Conservation (phyloP, 1,140 invertebrate genomes). For the Lordiphosa mommai region DNA sequence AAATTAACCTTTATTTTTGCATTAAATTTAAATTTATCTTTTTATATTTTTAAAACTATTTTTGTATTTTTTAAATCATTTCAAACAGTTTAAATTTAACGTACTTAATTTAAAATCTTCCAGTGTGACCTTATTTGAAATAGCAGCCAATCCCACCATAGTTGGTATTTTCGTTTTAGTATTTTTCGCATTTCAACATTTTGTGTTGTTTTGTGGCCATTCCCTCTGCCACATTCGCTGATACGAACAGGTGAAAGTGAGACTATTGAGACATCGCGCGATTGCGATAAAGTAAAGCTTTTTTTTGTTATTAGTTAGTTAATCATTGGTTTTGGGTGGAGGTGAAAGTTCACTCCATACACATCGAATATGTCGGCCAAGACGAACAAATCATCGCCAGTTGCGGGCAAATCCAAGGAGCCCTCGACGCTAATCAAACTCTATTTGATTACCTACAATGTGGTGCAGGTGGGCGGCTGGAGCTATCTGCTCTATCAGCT, state of each 20-base stretch:
- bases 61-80: too few relatives aligned
- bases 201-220: not conserved
- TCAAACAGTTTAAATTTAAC: too few relatives aligned
- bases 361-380: slow-evolving; percentile 52
- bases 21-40: too few relatives aligned
- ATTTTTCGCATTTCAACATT: too few relatives aligned
- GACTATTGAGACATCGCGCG: slow-evolving; percentile 23
- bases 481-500: slow-evolving; percentile 85
- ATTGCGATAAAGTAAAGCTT: slow-evolving; percentile 36
- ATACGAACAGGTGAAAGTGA: slow-evolving; percentile 50
- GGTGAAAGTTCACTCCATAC: slow-evolving; percentile 70
- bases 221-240: not conserved
- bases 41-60: too few relatives aligned
- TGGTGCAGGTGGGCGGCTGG: slow-evolving; percentile 84
- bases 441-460: slow-evolving; percentile 82
- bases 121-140: not conserved
- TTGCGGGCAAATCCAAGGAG: slow-evolving; percentile 42
- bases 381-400: slow-evolving; percentile 32
- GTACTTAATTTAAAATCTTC: not conserved
- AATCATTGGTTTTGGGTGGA: slow-evolving; percentile 32
- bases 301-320: too few relatives aligned
- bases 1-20: too few relatives aligned
- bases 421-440: slow-evolving; percentile 77
- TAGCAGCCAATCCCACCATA: too few relatives aligned
- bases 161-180: not conserved